Conservation (phyloP, 2,797 vertebrate genomes). For the Rhinatrema bivittatum region DNA sequence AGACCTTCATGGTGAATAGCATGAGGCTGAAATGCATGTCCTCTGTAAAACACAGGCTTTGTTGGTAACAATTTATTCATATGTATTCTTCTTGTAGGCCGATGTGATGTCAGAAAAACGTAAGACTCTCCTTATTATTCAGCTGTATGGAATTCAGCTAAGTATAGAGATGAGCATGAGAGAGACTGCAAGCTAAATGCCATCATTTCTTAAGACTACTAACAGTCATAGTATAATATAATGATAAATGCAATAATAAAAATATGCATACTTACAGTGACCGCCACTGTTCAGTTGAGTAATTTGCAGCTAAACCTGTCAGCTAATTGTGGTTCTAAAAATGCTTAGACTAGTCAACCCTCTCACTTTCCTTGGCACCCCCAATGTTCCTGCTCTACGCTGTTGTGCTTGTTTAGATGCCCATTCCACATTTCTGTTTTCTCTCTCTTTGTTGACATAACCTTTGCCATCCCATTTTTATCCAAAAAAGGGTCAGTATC, state of each 20-base stretch:
- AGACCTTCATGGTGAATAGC: too few relatives aligned
- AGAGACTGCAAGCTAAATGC: slow-evolving; percentile 44
- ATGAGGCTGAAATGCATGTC: too few relatives aligned
- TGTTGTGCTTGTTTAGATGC: slow-evolving; percentile 55
- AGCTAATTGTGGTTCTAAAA: slow-evolving; percentile 36
- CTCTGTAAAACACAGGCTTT: not conserved
- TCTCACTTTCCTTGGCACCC: slow-evolving; percentile 57
- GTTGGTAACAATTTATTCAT: slow-evolving; percentile 24
- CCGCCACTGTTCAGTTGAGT: slow-evolving; percentile 40
- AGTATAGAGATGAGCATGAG: slow-evolving; percentile 46
- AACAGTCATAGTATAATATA: slow-evolving; percentile 29
- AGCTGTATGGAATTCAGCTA: slow-evolving; percentile 35
- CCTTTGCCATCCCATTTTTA: slow-evolving; percentile 40
- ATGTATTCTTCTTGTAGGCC: slow-evolving; percentile 67
- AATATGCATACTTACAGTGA: slow-evolving; percentile 28
- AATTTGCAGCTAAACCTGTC: not conserved
- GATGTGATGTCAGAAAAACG: slow-evolving; percentile 83
- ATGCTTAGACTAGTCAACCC: slow-evolving; percentile 41
- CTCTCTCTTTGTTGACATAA: slow-evolving; percentile 41
- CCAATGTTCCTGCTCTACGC: slow-evolving; percentile 69
- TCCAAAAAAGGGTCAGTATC: slow-evolving; percentile 46
- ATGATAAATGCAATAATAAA: slow-evolving; percentile 27
- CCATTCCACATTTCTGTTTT: slow-evolving; percentile 48
- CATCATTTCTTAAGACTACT: too few relatives aligned
- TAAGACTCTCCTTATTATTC: slow-evolving; percentile 66